Conservation (phyloP, 2,888 invertebrate species). For the Cheilosia soror region DNA sequence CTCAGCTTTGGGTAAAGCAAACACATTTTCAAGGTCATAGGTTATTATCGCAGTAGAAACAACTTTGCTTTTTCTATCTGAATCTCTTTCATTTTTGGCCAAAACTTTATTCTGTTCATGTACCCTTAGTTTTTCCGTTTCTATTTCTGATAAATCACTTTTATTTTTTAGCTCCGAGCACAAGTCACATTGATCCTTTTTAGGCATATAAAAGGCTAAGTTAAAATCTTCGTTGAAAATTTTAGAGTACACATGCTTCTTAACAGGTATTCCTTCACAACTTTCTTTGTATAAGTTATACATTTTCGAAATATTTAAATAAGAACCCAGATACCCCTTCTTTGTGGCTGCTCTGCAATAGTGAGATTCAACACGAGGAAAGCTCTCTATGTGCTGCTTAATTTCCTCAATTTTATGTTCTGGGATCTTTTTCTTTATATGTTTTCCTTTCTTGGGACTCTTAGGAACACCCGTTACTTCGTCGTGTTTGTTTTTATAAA, state of each 20-base stretch:
- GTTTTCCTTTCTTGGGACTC: slow-evolving; percentile 34
- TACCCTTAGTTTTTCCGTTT: slow-evolving; percentile 11
- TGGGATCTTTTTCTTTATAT: slow-evolving; percentile 48
- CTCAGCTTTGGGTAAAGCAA: slow-evolving; percentile 3
- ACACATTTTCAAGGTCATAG: slow-evolving; percentile 12
- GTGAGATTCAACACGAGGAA: slow-evolving; percentile 51
- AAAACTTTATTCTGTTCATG: slow-evolving; percentile 5
- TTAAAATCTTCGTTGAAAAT: slow-evolving; percentile 19
- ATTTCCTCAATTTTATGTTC: slow-evolving; percentile 53
- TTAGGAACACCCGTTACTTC: slow-evolving; percentile 32
- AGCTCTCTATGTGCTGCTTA: slow-evolving; percentile 62
- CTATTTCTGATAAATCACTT: slow-evolving; percentile 14
- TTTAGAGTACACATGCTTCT: slow-evolving; percentile 18
- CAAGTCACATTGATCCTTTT: slow-evolving; percentile 36
- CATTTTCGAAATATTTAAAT: slow-evolving; percentile 43
- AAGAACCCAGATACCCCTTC: slow-evolving; percentile 24
- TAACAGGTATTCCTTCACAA: slow-evolving; percentile 18
- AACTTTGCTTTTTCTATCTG: slow-evolving; percentile 13
- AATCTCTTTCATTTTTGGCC: slow-evolving; percentile 9
- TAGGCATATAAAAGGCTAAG: slow-evolving; percentile 35
- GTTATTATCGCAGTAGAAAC: slow-evolving; percentile 24
- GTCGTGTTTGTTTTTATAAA: slow-evolving; percentile 33
- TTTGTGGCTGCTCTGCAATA: slow-evolving; percentile 40
- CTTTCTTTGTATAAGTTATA: slow-evolving; percentile 43
- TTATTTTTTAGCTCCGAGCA: slow-evolving; percentile 30